Conservation (phyloP, 2,888 invertebrate genomes). For the Ormyrus labotus region DNA sequence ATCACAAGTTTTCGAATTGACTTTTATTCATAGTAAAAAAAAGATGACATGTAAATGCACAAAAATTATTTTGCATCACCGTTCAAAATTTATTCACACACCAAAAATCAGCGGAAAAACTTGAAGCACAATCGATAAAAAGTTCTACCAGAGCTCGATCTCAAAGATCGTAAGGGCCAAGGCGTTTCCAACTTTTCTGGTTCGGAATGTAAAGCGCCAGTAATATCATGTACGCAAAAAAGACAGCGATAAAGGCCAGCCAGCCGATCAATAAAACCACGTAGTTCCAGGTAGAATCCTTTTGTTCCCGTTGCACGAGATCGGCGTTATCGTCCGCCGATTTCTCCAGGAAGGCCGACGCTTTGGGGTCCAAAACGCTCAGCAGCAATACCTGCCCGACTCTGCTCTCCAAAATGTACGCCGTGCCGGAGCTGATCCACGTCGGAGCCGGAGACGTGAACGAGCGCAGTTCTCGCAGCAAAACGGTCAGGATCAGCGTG, state of each 20-base stretch:
- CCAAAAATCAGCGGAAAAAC: too few relatives aligned
- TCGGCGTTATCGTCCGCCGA: conserved; percentile 62
- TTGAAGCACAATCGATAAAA: too few relatives aligned
- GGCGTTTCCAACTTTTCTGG: background rate
- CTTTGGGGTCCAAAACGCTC: conserved; percentile 66
- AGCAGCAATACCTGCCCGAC: conserved; percentile 66
- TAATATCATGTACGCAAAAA: conserved; percentile 64
- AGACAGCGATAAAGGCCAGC: conserved; percentile 62
- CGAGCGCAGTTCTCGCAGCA: conserved; percentile 61
- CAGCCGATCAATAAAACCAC: conserved; percentile 64
- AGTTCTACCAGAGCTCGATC: too few relatives aligned
- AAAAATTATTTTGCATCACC: too few relatives aligned
- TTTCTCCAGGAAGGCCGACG: conserved; percentile 63
- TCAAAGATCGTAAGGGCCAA: too few relatives aligned
- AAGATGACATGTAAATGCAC: too few relatives aligned
- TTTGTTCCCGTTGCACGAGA: conserved; percentile 50
- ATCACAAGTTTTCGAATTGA: too few relatives aligned
- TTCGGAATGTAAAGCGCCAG: conserved; percentile 59
- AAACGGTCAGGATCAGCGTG: conserved; percentile 46
- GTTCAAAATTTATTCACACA: too few relatives aligned
- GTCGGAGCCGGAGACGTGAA: conserved; percentile 61
- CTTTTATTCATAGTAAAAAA: too few relatives aligned
- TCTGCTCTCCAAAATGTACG: conserved; percentile 63
- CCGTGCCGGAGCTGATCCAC: conserved; percentile 62
- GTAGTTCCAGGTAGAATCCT: conserved; percentile 63